Conservation (phyloP, 2,888 invertebrate genomes). For the Notocelia uddmanniana region DNA sequence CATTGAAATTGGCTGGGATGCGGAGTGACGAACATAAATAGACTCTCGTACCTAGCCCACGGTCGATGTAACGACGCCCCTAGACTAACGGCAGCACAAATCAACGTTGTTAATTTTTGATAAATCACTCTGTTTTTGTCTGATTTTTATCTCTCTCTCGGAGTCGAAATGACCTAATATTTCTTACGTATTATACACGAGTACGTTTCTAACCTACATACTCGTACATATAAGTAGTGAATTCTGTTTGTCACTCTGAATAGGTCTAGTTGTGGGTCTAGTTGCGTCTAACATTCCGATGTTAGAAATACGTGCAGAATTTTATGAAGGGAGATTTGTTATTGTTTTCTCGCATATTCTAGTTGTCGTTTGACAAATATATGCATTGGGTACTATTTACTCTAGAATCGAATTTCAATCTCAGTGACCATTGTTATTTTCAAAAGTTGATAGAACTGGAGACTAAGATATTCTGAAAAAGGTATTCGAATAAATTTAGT, state of each 20-base stretch:
- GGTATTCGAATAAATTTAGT: constrained; percentile 22
- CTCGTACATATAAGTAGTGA: background rate
- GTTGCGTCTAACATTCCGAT: background rate
- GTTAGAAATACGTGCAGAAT: background rate
- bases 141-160: constrained; percentile 11
- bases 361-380: no score
- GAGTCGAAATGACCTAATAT: constrained; percentile 9
- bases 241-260: background rate
- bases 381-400: no score
- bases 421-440: background rate
- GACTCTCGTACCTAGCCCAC: constrained; percentile 18
- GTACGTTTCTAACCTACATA: background rate
- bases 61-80: constrained; percentile 24
- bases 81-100: constrained; percentile 46
- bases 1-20: background rate
- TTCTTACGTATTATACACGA: background rate
- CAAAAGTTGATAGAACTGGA: constrained; percentile 7
- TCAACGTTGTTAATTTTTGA: constrained; percentile 47
- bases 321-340: background rate
- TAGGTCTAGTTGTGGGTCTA: no score
- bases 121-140: constrained; percentile 40
- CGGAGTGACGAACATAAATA: background rate
- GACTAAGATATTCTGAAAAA: background rate
- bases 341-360: no score
- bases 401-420: no score